A percentile compares a stretch with the other conserved stretches of the same genome.
phyloP scores from a whole-genome alignment of 1,140 invertebrate species.

The Epicauta chinensis region DNA sequence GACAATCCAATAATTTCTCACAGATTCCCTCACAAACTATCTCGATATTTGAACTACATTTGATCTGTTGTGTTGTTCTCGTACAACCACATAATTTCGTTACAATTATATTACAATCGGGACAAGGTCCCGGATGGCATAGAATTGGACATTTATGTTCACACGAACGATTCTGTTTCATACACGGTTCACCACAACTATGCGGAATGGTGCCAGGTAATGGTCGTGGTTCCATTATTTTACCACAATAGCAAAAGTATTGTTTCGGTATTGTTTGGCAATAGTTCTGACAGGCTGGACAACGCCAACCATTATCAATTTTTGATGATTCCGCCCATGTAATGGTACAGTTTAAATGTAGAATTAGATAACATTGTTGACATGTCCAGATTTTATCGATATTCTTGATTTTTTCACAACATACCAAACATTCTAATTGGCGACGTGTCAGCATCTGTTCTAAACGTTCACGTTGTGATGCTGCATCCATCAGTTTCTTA shows the following conservation, averaged over 20 bases:
- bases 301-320: slow-evolving; percentile 78
- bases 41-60: slow-evolving; percentile 60
- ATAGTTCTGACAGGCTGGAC: slow-evolving; percentile 84
- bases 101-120: slow-evolving; percentile 61
- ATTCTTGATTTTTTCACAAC: slow-evolving; percentile 76
- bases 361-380: slow-evolving; percentile 80
- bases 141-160: slow-evolving; percentile 77
- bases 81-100: slow-evolving; percentile 67
- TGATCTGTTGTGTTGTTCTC: slow-evolving; percentile 56
- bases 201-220: slow-evolving; percentile 69
- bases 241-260: slow-evolving; percentile 82
- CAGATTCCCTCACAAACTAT: slow-evolving; percentile 70
- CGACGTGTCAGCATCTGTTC: slow-evolving; percentile 72
- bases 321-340: slow-evolving; percentile 85
- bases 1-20: slow-evolving; percentile 64
- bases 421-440: slow-evolving; percentile 86
- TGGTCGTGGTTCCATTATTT: slow-evolving; percentile 55
- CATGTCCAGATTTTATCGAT: slow-evolving; percentile 85
- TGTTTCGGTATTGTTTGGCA: slow-evolving; percentile 57
- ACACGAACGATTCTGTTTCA: slow-evolving; percentile 58
- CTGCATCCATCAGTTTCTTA: slow-evolving; percentile 26
- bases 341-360: slow-evolving; percentile 83
- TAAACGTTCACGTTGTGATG: slow-evolving; percentile 68
- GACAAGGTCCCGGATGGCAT: slow-evolving; percentile 89
- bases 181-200: slow-evolving; percentile 83